Evolutionary conservation across 2,797 vertebrate species (phyloP).

Genomic region (Pantherophis alleghaniensis): DNA sequence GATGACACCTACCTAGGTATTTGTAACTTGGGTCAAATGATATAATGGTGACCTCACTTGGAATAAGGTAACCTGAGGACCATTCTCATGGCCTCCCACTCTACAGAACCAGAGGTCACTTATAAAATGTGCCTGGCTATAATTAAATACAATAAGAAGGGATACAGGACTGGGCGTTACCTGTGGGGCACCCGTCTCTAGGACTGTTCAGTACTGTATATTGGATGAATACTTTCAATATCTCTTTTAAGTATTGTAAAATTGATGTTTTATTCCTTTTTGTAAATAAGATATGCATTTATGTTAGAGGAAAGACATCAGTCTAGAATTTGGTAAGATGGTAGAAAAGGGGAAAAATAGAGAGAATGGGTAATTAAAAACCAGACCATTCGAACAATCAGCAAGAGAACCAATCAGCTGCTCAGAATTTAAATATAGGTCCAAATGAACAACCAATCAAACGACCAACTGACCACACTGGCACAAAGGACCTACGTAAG

Average conservation of each 20-base stretch:
- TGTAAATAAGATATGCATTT: background rate
- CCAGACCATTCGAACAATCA: too few relatives aligned
- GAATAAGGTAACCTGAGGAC: background rate
- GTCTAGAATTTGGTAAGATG: background rate
- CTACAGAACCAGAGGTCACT: background rate
- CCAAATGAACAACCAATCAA: too few relatives aligned
- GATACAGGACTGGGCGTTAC: background rate
- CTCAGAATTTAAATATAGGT: too few relatives aligned
- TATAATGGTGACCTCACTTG: background rate
- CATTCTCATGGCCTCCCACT: background rate
- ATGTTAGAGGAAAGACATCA: background rate
- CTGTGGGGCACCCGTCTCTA: background rate
- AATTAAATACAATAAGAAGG: background rate
- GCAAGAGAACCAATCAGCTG: too few relatives aligned
- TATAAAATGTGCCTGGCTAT: background rate
- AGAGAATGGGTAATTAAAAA: background rate
- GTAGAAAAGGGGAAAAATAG: background rate
- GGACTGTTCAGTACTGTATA: background rate
- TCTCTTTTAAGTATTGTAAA: background rate
- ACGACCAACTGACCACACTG: too few relatives aligned
- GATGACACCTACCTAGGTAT: background rate
- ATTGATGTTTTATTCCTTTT: background rate
- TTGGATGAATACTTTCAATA: background rate
- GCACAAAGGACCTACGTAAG: too few relatives aligned
- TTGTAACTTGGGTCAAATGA: background rate